A percentile compares a stretch with the other conserved stretches of the same genome.
Conservation (phyloP, 2,888 invertebrate species). For the Eudemis profundana region DNA sequence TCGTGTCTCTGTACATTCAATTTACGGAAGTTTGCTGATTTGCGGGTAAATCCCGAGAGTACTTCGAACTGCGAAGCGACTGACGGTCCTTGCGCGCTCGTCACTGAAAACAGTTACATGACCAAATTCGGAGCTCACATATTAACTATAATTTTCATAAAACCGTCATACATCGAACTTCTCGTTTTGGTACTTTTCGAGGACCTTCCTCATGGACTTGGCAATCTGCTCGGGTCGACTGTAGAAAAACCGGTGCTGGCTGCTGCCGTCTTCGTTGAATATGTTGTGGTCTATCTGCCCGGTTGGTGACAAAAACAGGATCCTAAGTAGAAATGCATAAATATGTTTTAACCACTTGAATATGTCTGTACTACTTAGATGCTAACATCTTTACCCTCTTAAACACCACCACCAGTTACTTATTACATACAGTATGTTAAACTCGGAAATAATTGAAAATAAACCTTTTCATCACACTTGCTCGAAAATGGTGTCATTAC, state of each 20-base stretch:
- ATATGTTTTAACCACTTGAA: constrained; percentile 7
- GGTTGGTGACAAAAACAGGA: constrained; percentile 86
- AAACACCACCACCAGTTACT: no score
- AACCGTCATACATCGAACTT: constrained; percentile 65
- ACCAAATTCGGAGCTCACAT: constrained; percentile 10
- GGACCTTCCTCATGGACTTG: constrained; percentile 78
- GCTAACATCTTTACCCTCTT: no score
- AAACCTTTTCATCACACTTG: no score
- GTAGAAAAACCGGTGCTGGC: constrained; percentile 86
- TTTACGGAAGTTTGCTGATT: background rate
- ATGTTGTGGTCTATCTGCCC: constrained; percentile 84
- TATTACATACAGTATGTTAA: no score
- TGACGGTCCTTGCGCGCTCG: background rate
- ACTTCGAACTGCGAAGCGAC: no score
- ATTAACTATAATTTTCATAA: constrained; percentile 36
- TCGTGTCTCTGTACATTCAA: background rate
- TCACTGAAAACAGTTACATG: constrained; percentile 23
- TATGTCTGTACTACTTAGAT: no score
- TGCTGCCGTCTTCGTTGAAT: constrained; percentile 85
- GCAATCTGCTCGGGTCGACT: constrained; percentile 80
- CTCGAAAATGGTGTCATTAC: no score
- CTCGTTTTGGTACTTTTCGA: constrained; percentile 69
- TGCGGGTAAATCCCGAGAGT: background rate
- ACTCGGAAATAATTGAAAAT: no score
- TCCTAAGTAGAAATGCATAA: constrained; percentile 72